Base-by-base conservation (phyloP, 1,140 invertebrate genomes). In the Drosophila chauvacae region DNA sequence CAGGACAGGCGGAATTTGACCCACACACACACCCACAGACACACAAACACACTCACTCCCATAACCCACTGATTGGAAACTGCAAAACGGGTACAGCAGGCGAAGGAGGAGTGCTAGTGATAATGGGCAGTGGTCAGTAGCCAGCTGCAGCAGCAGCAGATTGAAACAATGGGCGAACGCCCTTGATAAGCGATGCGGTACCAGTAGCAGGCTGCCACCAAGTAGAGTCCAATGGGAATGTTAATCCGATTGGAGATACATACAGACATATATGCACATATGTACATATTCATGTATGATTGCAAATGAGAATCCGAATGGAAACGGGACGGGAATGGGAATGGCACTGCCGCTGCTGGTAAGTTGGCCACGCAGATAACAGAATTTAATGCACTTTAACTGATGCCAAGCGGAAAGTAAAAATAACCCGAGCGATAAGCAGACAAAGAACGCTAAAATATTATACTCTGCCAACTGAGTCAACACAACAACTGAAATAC, bases 181-280 rank as follows among this genome's bases (percentile, higher is more conserved):
- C 53, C 66, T 50, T 72, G 53, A 72, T 72, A 71, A 71, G 69
- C n/a, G 28, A 23, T 39, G 18, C 33, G 64, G 69, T 72, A 44
- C 69, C 69, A 72, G 69, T 72, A 50, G 65, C 69, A 14, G 66
- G 4, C 53, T 71, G 69, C n/a, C 66, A 28, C 69, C 66, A 58
- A 56, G 35, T 41, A 35, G 14, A 71, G 18, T 71, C 28, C 42
- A 58, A 30, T 39, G 41, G 18, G 64, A 59, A 65, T 60, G 7
- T 48, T 30, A 33, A 60, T 55, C 51, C 51, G 51, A 55, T 55
- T 55, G 51, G 18, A 37, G 18, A 55, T 37, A 16, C 33, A 23
- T 16, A n/a, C 51, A n/a, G 9, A 10, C 30, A 23, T 37, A 14
- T 13, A n/a, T 18, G 14, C 13, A 45, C 10, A 4, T 28, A 20